These are phyloP conservation scores for Artemia sinica DNA, from an alignment of 2,888 invertebrate genomes.

Conservation along the genomic window DNA sequence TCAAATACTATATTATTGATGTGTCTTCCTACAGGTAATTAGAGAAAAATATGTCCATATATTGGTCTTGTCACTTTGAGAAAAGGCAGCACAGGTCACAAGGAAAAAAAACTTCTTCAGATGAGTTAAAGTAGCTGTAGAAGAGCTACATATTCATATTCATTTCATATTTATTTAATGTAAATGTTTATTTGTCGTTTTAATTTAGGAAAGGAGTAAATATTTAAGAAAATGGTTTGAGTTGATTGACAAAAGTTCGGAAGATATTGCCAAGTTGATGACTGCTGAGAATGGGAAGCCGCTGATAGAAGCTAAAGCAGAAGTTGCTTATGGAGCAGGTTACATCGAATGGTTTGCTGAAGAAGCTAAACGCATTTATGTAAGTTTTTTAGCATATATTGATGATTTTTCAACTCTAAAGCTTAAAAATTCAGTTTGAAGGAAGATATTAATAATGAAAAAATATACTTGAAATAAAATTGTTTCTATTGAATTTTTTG, in stretches of 20 bases:
- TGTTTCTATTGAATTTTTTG: too few relatives aligned
- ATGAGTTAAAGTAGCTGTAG: too few relatives aligned
- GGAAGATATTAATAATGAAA: neutral
- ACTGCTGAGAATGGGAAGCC: constrained; percentile 82
- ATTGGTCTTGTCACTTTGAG: too few relatives aligned
- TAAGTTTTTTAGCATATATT: constrained; percentile 24
- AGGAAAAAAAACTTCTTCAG: too few relatives aligned
- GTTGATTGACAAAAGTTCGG: constrained; percentile 36
- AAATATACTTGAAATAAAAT: neutral
- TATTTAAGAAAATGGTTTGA: constrained; percentile 19
- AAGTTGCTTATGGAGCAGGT: constrained; percentile 74
- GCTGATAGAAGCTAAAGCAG: constrained; percentile 62
- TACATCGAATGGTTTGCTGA: constrained; percentile 94
- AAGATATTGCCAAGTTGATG: constrained; percentile 54
- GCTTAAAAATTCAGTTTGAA: neutral
- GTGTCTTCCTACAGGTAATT: too few relatives aligned
- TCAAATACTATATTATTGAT: too few relatives aligned
- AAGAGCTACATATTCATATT: too few relatives aligned
- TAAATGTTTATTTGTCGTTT: too few relatives aligned
- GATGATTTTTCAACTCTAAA: too few relatives aligned
- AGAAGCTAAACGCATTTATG: constrained; percentile 68
- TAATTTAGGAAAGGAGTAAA: constrained; percentile 19
- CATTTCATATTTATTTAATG: too few relatives aligned
- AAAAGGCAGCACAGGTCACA: too few relatives aligned
- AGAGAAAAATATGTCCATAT: too few relatives aligned